Conservation (phyloP, 2,113 vertebrate genomes). For the Cryptotis parvus region DNA sequence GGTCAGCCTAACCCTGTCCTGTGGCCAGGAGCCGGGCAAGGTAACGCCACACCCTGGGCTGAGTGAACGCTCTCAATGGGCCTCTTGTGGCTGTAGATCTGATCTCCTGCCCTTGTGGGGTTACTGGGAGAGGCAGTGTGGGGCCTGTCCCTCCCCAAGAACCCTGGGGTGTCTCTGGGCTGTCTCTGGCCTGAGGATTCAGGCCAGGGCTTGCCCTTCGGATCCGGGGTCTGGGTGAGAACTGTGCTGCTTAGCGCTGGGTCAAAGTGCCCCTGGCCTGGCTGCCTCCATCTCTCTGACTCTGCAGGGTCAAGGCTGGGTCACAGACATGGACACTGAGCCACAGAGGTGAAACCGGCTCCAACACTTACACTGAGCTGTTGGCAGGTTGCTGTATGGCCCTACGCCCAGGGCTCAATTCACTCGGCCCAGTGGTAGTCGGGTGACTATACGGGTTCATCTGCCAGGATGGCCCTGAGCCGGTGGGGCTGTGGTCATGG, state of each 20-base stretch:
- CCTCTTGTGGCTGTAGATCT: conserved; percentile 67
- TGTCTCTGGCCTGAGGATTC: not conserved
- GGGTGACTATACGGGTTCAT: too few species aligned
- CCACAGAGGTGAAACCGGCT: not conserved
- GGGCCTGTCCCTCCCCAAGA: conserved; percentile 49
- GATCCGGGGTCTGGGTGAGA: not conserved
- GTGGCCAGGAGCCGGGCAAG: conserved; percentile 59
- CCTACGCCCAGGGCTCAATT: not conserved
- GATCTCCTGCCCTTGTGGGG: conserved; percentile 52
- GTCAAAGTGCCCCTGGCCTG: too few species aligned
- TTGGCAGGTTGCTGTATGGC: not conserved
- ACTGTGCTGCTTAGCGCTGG: too few species aligned
- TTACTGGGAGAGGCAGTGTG: conserved; percentile 63
- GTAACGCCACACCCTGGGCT: conserved; percentile 62
- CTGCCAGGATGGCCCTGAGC: too few species aligned
- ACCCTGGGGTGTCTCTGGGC: not conserved
- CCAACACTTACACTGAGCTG: not conserved
- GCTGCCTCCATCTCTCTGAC: not conserved
- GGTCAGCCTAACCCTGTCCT: conserved; percentile 63
- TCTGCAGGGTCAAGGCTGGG: not conserved
- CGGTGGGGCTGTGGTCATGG: too few species aligned
- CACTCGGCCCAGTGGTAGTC: too few species aligned
- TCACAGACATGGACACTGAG: not conserved
- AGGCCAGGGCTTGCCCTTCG: not conserved
- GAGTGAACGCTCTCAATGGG: conserved; percentile 67